Conservation (phyloP, 2,113 vertebrate genomes). For the Pelecanus crispus region DNA sequence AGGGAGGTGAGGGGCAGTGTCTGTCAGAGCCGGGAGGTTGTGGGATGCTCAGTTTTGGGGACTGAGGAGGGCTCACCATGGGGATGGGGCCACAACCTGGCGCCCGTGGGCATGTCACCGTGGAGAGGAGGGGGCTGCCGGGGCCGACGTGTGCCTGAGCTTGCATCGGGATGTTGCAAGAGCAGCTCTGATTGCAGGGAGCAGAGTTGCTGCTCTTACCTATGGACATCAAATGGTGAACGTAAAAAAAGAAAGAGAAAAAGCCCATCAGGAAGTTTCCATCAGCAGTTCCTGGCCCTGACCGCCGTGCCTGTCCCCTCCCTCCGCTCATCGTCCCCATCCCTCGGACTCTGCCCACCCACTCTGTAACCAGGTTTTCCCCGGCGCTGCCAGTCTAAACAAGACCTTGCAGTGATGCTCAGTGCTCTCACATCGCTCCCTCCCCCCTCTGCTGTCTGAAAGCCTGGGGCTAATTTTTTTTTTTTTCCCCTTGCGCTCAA, state of each 20-base stretch:
- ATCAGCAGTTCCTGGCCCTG: neutral
- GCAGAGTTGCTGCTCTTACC: neutral
- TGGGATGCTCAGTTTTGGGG: neutral
- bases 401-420: slow-evolving; percentile 34
- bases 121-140: neutral
- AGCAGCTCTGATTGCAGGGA: neutral
- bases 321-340: neutral
- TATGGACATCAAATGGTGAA: neutral
- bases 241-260: neutral
- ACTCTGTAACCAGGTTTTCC: neutral
- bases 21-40: neutral
- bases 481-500: neutral
- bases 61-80: fast-evolving
- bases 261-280: neutral
- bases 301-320: neutral
- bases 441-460: slow-evolving; percentile 17
- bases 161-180: neutral
- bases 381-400: neutral
- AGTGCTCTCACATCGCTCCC: neutral
- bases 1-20: neutral
- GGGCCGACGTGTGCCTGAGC: fast-evolving
- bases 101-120: fast-evolving
- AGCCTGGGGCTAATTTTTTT: neutral
- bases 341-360: neutral
- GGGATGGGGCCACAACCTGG: neutral